Percentiles rank a stretch among this genome's conserved stretches.
Conservation (phyloP, 2,797 vertebrate genomes). For the Sebastes diaconus region DNA sequence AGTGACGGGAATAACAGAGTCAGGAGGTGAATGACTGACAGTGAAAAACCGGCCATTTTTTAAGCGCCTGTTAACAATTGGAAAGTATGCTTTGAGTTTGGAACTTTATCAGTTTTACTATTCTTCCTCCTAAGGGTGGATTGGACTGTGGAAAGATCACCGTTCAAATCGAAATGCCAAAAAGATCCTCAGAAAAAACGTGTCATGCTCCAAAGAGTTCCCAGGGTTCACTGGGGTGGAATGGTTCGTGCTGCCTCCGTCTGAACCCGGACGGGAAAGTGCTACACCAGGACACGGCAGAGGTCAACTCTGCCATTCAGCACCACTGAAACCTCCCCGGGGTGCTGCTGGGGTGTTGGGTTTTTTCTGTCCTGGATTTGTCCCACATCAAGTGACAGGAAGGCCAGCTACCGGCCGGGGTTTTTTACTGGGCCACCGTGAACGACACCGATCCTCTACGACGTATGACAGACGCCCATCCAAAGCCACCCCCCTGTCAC, state of each 20-base stretch:
- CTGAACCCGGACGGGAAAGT: conserved; percentile 31
- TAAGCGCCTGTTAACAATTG: background rate
- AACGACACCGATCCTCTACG: conserved; percentile 29
- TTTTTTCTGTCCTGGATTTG: conserved; percentile 22
- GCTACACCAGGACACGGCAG: conserved; percentile 4
- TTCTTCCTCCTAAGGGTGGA: background rate
- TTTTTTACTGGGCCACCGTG: conserved; percentile 55
- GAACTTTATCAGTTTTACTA: conserved; percentile 1
- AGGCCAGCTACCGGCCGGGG: conserved; percentile 16
- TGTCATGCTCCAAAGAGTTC: background rate
- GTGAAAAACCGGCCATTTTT: conserved; percentile 22
- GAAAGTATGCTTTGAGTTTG: background rate
- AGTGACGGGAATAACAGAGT: conserved; percentile 22
- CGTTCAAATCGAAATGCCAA: background rate
- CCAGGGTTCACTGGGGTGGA: conserved; percentile 5
- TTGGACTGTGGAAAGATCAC: background rate
- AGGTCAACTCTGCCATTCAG: conserved; percentile 31
- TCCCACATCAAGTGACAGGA: conserved; percentile 31
- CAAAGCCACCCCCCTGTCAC: conserved; percentile 42
- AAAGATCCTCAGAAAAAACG: conserved; percentile 17
- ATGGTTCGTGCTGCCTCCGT: conserved; percentile 21
- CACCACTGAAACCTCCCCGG: background rate
- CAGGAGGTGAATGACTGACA: conserved; percentile 34
- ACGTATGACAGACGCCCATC: background rate
- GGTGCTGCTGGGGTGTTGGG: background rate